Evolutionary conservation across 2,113 vertebrate species (phyloP), one percentile per base, ranked within the genome.

Genomic region (Sphyrna mokarran): DNA sequence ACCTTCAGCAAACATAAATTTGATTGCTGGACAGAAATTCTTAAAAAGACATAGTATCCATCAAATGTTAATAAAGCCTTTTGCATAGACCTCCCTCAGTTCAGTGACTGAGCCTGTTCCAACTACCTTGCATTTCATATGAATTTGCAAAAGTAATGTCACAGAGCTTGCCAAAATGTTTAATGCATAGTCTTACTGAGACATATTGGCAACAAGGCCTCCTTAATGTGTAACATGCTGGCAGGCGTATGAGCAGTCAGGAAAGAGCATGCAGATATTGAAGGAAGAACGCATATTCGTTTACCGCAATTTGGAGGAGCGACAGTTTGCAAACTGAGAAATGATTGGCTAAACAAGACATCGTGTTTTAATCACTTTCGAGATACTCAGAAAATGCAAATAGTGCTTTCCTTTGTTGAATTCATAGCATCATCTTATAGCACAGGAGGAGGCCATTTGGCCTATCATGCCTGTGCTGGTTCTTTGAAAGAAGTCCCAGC

Each of bases 1-100:
- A 96, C 96, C 95, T 96, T 96, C 95, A 95, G 63, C 80, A 70
- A 80, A 95, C 61, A 66, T 70, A 95, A 70, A 83, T 72, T n/a
- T 95, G 43, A 72, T 95, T 95, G 40, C 33, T 16, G 18, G 4
- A 48, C 69, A 29, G 13, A 72, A 95, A 95, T 54, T 43, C 69
- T 95, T 95, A 68, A 43, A 96, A 96, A 76, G 26, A 85, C 23
- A 18, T 26, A 43, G 10, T 40, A 22, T 0, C 37, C 87, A 20
- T 33, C 91, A 95, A 23, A 43, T 76, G 69, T 95, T 54, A 43
- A 43, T 29, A 72, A 95, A 72, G 22, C 23, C 22, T 72, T 94
- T n/a, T 68, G 61, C 54, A 14, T 40, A 76, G 72, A 76, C 26
- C 13, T n/a, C 63, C 66, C 66, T 5, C 93, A 40, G 66, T 43